Evolutionary conservation across 1,140 invertebrate genomes (phyloP), one percentile per base, ranked within the genome.

Genomic region (Pomacea maculata): DNA sequence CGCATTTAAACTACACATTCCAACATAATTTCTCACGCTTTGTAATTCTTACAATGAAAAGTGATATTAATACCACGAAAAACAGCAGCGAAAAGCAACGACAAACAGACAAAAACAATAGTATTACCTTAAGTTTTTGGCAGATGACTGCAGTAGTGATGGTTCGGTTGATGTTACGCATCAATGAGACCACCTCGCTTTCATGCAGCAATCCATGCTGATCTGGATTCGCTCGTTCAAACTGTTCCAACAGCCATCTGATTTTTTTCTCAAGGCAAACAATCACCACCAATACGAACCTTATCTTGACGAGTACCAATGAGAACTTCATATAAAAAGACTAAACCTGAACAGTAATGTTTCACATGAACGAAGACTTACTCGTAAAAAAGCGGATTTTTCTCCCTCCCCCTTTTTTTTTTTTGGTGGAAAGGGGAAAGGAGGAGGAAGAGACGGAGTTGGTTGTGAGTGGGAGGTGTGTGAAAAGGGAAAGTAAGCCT

Each of bases 221-320:
- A 52, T 93, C 91, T 14, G 87, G 86, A 76, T 93, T 92, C 9
- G 93, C 92, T 68, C 91, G 86, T 80, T 92, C 88, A 86, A 94
- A 94, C 84, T 93, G 90, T 76, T 93, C 91, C 82, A 89, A 86
- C 73, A 94, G 88, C 94, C 94, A 94, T 72, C 89, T 92, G 70
- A 75, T 17, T 61, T 11, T 29, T 70, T 1, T 70, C 21, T 70
- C 29, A 70, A 25, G 29, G n/a, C 67, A 61, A 61, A 61, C 57
- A 61, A 61, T 17, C 15, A 61, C 57, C 11, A 11, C 25, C 25
- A 25, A 25, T 25, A 45, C 34, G 6, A 45, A 45, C 34, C 34
- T 45, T 45, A 45, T 45, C 34, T 45, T 45, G 34, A 45, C 34
- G 34, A 6, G 34, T 45, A 45, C 34, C 34, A 45, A 25, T 25